Evolutionary conservation across 2,113 vertebrate genomes (phyloP), one percentile per base, ranked within the genome.

Genomic region (Seriola quinqueradiata): DNA sequence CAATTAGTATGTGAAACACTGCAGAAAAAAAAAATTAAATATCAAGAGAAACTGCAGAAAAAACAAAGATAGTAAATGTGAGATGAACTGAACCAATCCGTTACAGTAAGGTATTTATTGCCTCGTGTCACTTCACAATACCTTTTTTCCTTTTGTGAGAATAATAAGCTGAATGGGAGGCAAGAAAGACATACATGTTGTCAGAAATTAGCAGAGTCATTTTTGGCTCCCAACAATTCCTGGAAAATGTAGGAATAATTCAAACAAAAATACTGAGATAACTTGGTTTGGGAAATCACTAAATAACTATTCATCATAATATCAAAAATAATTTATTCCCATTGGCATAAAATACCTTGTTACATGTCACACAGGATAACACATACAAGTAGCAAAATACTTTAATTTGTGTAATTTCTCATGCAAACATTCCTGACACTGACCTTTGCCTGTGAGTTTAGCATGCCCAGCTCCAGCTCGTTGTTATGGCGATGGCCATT

Each of bases 391-490:
- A 65, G 21, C 32, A 7, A 28, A 54, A 50, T 50, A 48, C 23
- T 42, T 67, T 9, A 10, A 12, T 64, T 81, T 34, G 4, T 75
- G 5, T 17, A 23, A 54, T 68, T 38, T 44, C 0, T 50, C 57
- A 58, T 9, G n/a, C 38, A 16, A 55, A 36, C 21, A 1, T 9
- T 85, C 19, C 17, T 40, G 48, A 25, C 44, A 65, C 95, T 74
- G 93, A 98, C 97, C 96, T 96, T 96, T 81, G 93, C 90, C 86
- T 96, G 96, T 78, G 97, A 97, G 89, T 97, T 98, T 81, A 99
- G 94, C 97, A 96, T 99, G 83, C 97, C 97, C 97, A 99, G 96
- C 95, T 99, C 98, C 73, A 97, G 89, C 92, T 99, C 97, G 58
- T 95, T 97, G 93, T 96, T 96, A 94, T 94, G 97, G 89, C 86